Evolutionary conservation across 2,113 vertebrate genomes (phyloP), one percentile per base, ranked within the genome.

Genomic region (Trematocara unimaculatum): DNA sequence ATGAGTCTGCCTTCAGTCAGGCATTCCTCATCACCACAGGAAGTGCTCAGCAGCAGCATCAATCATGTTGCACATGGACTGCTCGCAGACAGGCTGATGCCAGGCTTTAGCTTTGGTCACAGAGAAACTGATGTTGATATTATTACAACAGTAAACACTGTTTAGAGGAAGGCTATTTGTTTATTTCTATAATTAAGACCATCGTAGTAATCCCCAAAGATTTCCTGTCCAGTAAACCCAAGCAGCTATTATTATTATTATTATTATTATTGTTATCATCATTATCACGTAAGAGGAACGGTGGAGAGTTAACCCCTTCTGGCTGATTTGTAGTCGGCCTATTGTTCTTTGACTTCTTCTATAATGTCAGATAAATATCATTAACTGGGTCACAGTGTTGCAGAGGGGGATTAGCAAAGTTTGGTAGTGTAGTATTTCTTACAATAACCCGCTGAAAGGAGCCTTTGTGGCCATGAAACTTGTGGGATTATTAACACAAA

Each of bases 41-140:
- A 93, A 79, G 78, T 83, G 35, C 84, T 90, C 72, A 20, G 47
- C 62, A 23, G 82, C 70, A 18, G 84, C 88, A 91, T 91, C 88
- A 81, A 38, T 92, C 90, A 85, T 42, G 42, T 2, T 8, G 29
- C 85, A 51, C 67, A 74, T 78, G 45, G 58, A 18, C 35, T 38
- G 31, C 38, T 55, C 55, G 7, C 38, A 74, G 82, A 67, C 29
- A 18, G 9, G 45, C 20, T 56, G 13, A 45, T 70, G 20, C 7
- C 20, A 38, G 11, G 54, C 29, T 74, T 40, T 4, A 80, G 6
- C 18, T 9, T 7, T 18, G 31, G 17, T 74, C 45, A 80, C 51
- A 0, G 20, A 79, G 18, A 79, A 79, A 17, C 12, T 38, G 49
- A 15, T 18, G 20, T 67, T 40, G 67, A 20, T 79, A 35, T 51